Conservation (phyloP, 2,113 vertebrate species). For the Onychorhynchus coronatus region DNA sequence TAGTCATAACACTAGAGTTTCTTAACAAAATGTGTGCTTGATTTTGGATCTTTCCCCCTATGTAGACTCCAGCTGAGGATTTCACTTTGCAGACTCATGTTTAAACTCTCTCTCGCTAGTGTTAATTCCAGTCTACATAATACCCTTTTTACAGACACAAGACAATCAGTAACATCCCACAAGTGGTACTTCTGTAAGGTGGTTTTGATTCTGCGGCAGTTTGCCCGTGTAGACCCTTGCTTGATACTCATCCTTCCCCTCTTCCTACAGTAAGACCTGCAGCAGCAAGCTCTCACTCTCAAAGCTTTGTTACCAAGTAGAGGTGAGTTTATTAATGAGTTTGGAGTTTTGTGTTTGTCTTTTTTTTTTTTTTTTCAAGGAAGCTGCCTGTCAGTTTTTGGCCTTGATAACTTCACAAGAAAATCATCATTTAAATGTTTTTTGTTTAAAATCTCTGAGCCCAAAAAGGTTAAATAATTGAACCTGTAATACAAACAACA, state of each 20-base stretch:
- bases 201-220: not conserved
- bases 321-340: not conserved
- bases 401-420: not conserved
- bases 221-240: not conserved
- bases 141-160: not conserved
- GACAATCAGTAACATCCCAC: not conserved
- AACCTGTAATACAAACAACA: not conserved
- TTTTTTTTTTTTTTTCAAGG: not conserved
- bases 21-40: not conserved
- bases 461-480: not conserved
- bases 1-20: not conserved
- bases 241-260: not conserved
- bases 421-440: not conserved
- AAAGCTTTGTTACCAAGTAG: not conserved
- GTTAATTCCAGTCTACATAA: not conserved
- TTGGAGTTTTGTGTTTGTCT: not conserved
- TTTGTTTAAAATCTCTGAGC: not conserved
- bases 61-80: not conserved
- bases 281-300: not conserved
- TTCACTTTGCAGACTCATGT: not conserved
- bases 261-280: not conserved
- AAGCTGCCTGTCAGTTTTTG: not conserved
- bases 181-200: not conserved
- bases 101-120: not conserved
- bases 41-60: not conserved